Conservation (phyloP, 1,140 invertebrate genomes). For the Idris sp. region DNA sequence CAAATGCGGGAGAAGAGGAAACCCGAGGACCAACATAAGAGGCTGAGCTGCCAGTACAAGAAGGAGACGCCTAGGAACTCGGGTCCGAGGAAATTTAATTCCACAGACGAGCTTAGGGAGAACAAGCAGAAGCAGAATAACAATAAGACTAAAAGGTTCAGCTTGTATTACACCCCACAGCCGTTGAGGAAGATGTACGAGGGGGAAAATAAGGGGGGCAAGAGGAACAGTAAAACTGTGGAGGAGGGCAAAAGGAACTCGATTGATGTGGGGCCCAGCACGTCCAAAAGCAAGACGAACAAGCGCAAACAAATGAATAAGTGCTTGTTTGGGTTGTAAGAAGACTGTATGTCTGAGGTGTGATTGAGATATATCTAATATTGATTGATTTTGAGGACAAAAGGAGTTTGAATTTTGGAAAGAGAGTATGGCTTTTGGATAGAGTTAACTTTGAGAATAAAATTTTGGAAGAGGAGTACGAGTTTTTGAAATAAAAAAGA, state of each 20-base stretch:
- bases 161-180: conserved; percentile 72
- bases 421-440: too few species aligned
- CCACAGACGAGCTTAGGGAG: conserved; percentile 69
- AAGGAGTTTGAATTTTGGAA: too few species aligned
- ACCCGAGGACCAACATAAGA: conserved; percentile 40
- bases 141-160: conserved; percentile 67
- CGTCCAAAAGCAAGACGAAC: conserved; percentile 65
- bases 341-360: too few species aligned
- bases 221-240: conserved; percentile 46
- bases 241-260: conserved; percentile 52
- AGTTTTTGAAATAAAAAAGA: too few species aligned
- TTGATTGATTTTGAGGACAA: too few species aligned
- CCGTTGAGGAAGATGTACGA: conserved; percentile 69
- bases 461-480: too few species aligned
- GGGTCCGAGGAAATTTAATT: conserved; percentile 66
- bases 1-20: conserved; percentile 62
- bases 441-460: too few species aligned
- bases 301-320: too few species aligned
- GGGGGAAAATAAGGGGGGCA: conserved; percentile 56
- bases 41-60: conserved; percentile 66
- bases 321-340: too few species aligned
- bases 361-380: too few species aligned
- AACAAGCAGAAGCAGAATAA: conserved; percentile 64
- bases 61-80: conserved; percentile 31
- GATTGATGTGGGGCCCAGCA: conserved; percentile 49